These are phyloP conservation scores for Chunga burmeisteri DNA, from an alignment of 2,113 vertebrate species.

Conservation along the genomic window DNA sequence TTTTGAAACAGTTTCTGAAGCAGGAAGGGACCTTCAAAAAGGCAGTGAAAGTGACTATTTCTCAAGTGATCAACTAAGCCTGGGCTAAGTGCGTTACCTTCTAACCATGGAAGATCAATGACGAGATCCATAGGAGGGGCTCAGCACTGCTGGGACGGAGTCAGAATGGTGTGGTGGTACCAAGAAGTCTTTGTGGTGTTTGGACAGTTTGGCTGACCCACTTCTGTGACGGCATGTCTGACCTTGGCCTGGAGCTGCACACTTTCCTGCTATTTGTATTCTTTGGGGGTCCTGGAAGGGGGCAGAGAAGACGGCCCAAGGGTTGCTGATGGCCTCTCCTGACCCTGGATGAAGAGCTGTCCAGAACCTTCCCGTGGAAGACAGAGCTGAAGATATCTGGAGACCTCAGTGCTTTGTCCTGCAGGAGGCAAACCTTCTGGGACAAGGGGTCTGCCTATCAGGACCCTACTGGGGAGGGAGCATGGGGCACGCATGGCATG, in stretches of 20 bases:
- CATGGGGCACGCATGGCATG: background rate
- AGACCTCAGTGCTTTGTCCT: background rate
- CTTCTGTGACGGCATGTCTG: background rate
- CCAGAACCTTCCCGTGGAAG: background rate
- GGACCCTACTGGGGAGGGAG: background rate
- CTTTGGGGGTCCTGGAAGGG: background rate
- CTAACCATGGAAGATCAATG: background rate
- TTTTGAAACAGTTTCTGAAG: background rate
- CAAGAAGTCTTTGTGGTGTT: background rate
- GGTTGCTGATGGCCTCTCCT: background rate
- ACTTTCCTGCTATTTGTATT: background rate
- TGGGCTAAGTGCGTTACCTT: background rate
- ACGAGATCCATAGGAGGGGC: background rate
- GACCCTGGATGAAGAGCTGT: background rate
- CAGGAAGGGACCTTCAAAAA: background rate
- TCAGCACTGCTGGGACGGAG: background rate
- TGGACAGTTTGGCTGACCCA: background rate
- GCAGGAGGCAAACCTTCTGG: background rate
- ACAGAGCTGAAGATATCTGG: background rate
- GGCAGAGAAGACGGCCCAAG: background rate
- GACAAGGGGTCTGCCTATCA: background rate
- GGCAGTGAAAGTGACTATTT: background rate
- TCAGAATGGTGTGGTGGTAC: background rate
- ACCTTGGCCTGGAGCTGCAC: background rate
- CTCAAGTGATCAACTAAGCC: background rate